Evolutionary conservation across 2,113 vertebrate species (phyloP).

Genomic region (Actinemys pallida): DNA sequence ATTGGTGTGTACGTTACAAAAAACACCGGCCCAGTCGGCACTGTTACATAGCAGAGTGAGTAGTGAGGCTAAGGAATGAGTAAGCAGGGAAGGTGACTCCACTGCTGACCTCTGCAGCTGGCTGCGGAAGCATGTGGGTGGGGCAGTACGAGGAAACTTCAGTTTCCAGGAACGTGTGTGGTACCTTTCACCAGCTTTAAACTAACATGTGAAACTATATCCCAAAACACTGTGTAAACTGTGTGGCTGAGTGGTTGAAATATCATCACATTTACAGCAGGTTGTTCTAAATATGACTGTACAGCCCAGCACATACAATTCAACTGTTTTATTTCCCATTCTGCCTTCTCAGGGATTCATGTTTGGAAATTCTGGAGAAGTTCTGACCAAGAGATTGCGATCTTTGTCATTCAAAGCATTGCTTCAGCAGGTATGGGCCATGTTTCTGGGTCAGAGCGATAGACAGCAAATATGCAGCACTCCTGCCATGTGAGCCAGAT

Average conservation of each 20-base stretch:
- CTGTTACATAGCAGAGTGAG: fast-evolving
- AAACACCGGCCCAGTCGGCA: fast-evolving
- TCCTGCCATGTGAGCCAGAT: neutral
- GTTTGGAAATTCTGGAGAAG: conserved; percentile 83
- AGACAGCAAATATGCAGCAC: neutral
- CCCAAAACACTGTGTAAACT: neutral
- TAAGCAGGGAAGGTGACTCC: neutral
- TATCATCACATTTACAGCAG: neutral
- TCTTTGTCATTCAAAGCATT: conserved; percentile 77
- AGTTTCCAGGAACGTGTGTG: neutral
- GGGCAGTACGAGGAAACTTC: neutral
- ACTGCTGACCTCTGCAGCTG: neutral
- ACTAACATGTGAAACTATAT: too few species aligned
- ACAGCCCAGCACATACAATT: neutral
- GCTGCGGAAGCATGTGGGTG: neutral
- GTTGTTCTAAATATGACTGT: neutral
- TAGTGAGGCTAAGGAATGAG: neutral
- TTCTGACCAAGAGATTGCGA: conserved; percentile 78
- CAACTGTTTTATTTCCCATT: neutral
- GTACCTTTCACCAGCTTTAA: neutral
- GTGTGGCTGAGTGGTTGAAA: neutral
- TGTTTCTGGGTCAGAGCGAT: neutral
- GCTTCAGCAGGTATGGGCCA: conserved; percentile 79
- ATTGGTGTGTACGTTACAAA: neutral
- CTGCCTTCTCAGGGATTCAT: conserved; percentile 75